Base-by-base conservation (phyloP, 2,797 vertebrate species). In the Sebastes jordani region DNA sequence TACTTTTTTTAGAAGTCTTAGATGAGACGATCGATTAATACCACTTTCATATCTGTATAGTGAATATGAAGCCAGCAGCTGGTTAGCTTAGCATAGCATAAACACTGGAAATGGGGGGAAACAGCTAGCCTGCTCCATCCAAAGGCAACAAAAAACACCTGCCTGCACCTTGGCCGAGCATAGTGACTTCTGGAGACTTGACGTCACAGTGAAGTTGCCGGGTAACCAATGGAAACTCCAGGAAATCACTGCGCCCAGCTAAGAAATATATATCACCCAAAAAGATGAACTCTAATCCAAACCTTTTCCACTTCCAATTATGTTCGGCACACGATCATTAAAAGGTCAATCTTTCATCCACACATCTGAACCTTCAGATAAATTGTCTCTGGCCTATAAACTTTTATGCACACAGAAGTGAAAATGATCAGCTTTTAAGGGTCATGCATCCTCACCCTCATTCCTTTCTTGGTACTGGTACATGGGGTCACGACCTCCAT, bases 401-500 rank as follows among this genome's bases (percentile, higher is more conserved):
- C 49, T 23, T 86, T 74, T 23, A 74, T 75, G 52, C 65, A 79
- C 68, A 72, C 61, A 63, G 63, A 84, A 71, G 79, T 83, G 55
- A 88, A 81, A 89, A 80, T 74, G 77, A 90, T 87, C 74, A 75
- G 79, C 78, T 90, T 91, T 89, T 80, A 86, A 85, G 82, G 86
- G 87, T 89, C 87, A 86, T 68, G 75, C 81, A 92, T 92, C 87
- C 71, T 86, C 79, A 75, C 65, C 85, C 82, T 91, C 87, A 91
- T 90, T 94, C 91, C 84, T 90, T 89, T 84, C 81, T 81, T 78
- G 68, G 85, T 77, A 64, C 76, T 80, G 82, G 84, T 88, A 92
- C 91, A 89, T 88, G 90, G 76, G 93, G 92, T 92, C 87, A 67
- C 68, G 92, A 95, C 94, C 94, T 92, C 71, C 67, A 78, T 81